Percentiles rank a stretch among this genome's conserved stretches.
These are phyloP conservation scores for Alca torda DNA, from an alignment of 2,797 vertebrate genomes.

Conservation along the genomic window DNA sequence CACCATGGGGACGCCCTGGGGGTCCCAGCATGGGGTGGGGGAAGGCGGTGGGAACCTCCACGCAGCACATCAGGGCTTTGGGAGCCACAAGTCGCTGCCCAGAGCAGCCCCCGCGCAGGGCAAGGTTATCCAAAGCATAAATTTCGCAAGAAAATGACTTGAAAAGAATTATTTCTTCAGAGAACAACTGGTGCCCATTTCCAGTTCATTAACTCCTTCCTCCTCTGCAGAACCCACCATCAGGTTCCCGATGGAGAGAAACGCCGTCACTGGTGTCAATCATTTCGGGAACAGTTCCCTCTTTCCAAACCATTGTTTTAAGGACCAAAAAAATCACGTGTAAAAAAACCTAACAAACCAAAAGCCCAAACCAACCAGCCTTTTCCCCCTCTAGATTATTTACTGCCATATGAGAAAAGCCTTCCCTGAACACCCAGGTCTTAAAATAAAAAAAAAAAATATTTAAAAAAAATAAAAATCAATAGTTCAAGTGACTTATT, in stretches of 20 bases:
- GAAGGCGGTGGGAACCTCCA: not conserved
- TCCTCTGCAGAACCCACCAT: not conserved
- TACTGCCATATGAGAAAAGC: not conserved
- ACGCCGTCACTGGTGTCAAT: not conserved
- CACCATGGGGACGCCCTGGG: no score
- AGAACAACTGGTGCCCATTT: not conserved
- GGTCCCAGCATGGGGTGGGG: fast-evolving
- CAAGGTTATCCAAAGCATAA: not conserved
- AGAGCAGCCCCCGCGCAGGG: not conserved
- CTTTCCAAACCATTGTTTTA: not conserved
- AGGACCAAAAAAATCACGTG: not conserved
- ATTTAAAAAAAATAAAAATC: not conserved
- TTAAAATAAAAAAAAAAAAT: not conserved
- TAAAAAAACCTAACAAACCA: not conserved
- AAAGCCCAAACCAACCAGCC: not conserved
- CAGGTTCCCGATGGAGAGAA: not conserved
- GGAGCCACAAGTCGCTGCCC: not conserved
- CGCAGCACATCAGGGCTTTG: fast-evolving
- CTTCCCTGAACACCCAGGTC: not conserved
- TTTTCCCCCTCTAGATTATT: not conserved
- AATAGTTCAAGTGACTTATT: not conserved
- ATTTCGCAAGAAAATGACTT: not conserved
- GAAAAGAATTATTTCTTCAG: not conserved
- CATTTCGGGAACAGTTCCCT: not conserved
- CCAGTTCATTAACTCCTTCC: conserved; percentile 26